Evolutionary conservation across 2,888 invertebrate genomes (phyloP).

Genomic region (Atethmia centrago): DNA sequence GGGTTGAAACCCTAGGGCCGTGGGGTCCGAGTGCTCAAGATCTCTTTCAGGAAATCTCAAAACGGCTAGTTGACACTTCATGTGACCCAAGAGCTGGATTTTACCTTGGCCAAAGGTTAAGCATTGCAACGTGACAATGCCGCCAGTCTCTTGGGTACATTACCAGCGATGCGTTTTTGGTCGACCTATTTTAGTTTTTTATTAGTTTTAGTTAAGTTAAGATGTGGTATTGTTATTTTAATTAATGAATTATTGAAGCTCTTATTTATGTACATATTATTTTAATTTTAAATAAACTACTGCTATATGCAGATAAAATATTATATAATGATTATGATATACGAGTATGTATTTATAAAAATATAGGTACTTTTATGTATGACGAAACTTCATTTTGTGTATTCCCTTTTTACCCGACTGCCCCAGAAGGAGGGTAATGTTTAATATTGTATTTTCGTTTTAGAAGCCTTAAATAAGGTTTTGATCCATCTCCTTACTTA

Average conservation of each 20-base stretch:
- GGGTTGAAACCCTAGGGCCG: not conserved
- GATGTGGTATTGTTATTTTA: not conserved
- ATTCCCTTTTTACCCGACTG: not conserved
- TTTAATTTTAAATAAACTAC: too few species aligned
- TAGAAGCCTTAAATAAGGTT: constrained; percentile 68
- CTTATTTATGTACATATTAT: not conserved
- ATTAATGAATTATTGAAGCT: not conserved
- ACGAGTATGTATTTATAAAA: too few species aligned
- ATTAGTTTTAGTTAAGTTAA: not conserved
- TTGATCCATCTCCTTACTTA: constrained; percentile 70
- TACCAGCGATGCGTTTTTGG: not conserved
- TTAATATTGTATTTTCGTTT: constrained; percentile 37
- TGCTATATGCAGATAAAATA: too few species aligned
- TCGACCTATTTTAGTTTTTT: not conserved
- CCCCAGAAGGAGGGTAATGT: too few species aligned
- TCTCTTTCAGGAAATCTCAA: not conserved
- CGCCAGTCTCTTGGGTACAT: too few species aligned
- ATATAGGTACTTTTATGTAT: not conserved
- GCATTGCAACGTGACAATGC: too few species aligned
- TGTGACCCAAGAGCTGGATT: not conserved
- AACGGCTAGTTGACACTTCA: not conserved
- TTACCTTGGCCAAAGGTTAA: not conserved
- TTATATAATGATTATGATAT: too few species aligned
- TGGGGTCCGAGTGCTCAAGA: not conserved
- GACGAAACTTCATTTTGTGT: not conserved